Conservation (phyloP, 2,888 invertebrate genomes). For the Papilio gigon region DNA sequence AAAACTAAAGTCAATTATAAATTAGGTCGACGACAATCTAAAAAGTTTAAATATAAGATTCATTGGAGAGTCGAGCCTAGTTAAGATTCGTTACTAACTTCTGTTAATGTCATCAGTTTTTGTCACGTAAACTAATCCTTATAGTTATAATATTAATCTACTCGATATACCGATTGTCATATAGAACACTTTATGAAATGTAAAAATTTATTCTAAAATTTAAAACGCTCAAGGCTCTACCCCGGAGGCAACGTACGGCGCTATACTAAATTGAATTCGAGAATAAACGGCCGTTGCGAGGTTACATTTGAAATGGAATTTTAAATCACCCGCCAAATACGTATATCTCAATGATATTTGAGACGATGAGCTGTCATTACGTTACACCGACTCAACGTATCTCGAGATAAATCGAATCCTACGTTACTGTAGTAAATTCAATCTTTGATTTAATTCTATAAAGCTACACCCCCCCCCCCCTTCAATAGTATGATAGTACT, state of each 20-base stretch:
- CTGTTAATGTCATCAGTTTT: background rate
- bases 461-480: background rate
- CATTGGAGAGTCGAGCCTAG: no score
- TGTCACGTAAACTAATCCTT: background rate
- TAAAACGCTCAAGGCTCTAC: constrained; percentile 55
- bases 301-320: constrained; percentile 24
- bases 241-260: constrained; percentile 53
- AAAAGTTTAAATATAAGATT: background rate
- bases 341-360: constrained; percentile 13
- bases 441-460: background rate
- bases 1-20: no score
- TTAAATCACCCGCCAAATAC: constrained; percentile 12
- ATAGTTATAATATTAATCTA: background rate
- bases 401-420: background rate
- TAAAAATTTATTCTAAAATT: constrained; percentile 51
- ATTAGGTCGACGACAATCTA: no score
- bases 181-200: constrained; percentile 33
- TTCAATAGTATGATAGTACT: no score
- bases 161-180: constrained; percentile 21
- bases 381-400: background rate
- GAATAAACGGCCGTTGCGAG: constrained; percentile 25
- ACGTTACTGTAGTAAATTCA: background rate
- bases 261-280: constrained; percentile 41
- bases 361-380: constrained; percentile 9
- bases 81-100: no score